Conservation (phyloP, 1,140 invertebrate genomes). For the Myzus persicae region DNA sequence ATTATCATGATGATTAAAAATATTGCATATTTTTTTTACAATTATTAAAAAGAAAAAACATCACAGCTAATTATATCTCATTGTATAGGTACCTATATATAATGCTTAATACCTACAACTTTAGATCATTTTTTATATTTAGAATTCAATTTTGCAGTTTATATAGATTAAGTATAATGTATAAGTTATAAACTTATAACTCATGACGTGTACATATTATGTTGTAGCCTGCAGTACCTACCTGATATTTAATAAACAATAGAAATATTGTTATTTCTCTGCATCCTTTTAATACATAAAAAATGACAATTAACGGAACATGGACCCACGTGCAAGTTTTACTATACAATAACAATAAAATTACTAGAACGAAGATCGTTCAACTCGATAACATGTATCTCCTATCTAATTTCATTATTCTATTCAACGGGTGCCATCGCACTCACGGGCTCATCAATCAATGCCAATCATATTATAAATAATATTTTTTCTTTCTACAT, state of each 20-base stretch:
- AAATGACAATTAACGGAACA: slow-evolving; percentile 4
- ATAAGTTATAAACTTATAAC: too few relatives aligned
- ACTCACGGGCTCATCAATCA: slow-evolving; percentile 27
- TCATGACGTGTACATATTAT: not conserved
- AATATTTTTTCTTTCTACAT: not conserved
- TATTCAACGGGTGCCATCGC: slow-evolving; percentile 11
- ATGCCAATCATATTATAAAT: slow-evolving; percentile 6
- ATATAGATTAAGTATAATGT: too few relatives aligned
- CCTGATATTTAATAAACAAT: not conserved
- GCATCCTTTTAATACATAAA: not conserved
- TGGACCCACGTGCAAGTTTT: not conserved
- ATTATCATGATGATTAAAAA: too few relatives aligned
- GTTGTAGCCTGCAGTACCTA: not conserved
- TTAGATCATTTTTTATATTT: too few relatives aligned
- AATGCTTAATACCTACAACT: too few relatives aligned
- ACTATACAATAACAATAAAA: not conserved
- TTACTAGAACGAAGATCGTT: slow-evolving; percentile 14
- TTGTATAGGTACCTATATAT: too few relatives aligned
- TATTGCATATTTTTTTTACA: too few relatives aligned
- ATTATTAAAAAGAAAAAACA: too few relatives aligned
- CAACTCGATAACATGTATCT: not conserved
- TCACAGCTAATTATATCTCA: too few relatives aligned
- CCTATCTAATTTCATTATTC: not conserved
- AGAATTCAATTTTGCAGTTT: too few relatives aligned
- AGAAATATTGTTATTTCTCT: not conserved